Conservation (phyloP, 2,888 invertebrate genomes). For the Pheosia tremula region DNA sequence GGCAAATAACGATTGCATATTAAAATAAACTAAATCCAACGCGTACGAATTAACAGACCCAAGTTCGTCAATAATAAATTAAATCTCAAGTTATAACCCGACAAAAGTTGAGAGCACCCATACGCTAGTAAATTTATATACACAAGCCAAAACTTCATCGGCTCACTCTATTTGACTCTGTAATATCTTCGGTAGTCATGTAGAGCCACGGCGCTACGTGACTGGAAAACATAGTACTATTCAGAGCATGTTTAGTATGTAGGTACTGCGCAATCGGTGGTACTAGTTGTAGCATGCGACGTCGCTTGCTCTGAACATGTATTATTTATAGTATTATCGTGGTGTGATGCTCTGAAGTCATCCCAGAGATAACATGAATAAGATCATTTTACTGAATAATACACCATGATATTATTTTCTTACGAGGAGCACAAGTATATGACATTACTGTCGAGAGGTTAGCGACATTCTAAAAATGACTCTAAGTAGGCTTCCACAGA, state of each 20-base stretch:
- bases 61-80: too few relatives aligned
- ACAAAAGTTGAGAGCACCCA: not conserved
- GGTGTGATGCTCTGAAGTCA: not conserved
- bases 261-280: not conserved
- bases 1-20: too few relatives aligned
- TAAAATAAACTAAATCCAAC: too few relatives aligned
- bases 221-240: conserved; percentile 1
- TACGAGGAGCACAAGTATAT: too few relatives aligned
- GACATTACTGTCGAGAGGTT: too few relatives aligned
- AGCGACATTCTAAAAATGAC: too few relatives aligned
- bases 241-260: not conserved
- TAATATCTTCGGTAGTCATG: conserved; percentile 4
- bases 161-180: conserved; percentile 6
- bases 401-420: too few relatives aligned
- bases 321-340: conserved; percentile 5
- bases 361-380: too few relatives aligned
- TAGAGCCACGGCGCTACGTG: conserved; percentile 3
- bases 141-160: conserved; percentile 6
- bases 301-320: not conserved
- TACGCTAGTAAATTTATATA: not conserved
- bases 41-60: too few relatives aligned
- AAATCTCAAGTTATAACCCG: too few relatives aligned
- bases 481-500: too few relatives aligned
- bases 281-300: not conserved
- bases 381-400: too few relatives aligned